phyloP scores from a whole-genome alignment of 37 sponge, comb jelly and placozoan species.

The Cladorhizidae sp. region DNA sequence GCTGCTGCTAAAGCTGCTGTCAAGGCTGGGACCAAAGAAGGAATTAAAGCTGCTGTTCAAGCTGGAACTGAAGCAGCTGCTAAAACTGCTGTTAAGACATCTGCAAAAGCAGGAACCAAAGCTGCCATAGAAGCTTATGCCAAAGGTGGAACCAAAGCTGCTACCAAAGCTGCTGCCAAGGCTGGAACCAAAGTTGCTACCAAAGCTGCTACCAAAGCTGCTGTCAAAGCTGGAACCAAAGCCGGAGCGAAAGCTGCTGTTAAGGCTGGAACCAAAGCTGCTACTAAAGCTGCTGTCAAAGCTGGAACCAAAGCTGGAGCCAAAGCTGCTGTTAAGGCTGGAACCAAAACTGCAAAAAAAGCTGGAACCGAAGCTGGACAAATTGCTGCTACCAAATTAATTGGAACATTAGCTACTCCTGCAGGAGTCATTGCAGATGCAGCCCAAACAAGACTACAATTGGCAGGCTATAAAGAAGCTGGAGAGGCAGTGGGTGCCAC shows the following conservation, averaged over 20 bases:
- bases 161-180: background rate
- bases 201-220: slow-evolving; percentile 19
- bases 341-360: slow-evolving; percentile 1
- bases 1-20: background rate
- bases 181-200: background rate
- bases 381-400: background rate
- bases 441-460: background rate
- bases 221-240: background rate
- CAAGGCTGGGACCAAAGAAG: background rate
- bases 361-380: background rate
- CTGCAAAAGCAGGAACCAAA: slow-evolving; percentile 2
- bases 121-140: background rate
- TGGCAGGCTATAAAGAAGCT: slow-evolving; percentile 2
- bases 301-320: background rate
- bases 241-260: slow-evolving; percentile 4
- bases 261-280: slow-evolving; percentile 3
- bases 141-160: background rate
- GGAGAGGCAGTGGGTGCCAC: slow-evolving; percentile 7
- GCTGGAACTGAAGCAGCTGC: background rate
- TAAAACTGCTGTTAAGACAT: slow-evolving; percentile 4
- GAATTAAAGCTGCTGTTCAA: background rate
- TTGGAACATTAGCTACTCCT: slow-evolving; percentile 3
- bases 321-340: background rate
- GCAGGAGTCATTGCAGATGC: background rate
- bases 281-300: background rate